Conservation (phyloP, 2,113 vertebrate species). For the Columba janthina region DNA sequence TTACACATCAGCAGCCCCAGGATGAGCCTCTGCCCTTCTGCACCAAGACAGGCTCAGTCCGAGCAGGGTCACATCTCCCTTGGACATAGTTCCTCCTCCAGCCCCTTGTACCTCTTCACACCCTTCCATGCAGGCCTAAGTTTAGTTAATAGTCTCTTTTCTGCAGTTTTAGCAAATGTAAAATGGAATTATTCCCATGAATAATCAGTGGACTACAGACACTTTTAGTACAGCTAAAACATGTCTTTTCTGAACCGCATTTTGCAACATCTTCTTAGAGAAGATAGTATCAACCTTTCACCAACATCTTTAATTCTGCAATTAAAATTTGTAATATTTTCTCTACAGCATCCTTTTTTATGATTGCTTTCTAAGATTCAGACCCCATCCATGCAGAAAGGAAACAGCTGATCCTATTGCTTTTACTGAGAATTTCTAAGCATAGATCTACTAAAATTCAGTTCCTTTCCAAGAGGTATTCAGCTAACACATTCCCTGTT, state of each 20-base stretch:
- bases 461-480: neutral
- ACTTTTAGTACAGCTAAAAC: neutral
- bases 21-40: neutral
- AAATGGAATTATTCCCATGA: neutral
- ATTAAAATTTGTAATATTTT: neutral
- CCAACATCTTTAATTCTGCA: neutral
- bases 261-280: neutral
- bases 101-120: neutral
- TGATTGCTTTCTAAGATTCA: neutral
- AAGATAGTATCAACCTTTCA: neutral
- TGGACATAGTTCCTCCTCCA: neutral
- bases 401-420: neutral
- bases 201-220: neutral
- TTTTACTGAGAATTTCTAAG: neutral
- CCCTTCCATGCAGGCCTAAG: accelerated
- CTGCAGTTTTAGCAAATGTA: neutral
- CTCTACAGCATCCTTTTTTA: neutral
- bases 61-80: accelerated
- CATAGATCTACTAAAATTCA: neutral
- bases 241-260: neutral
- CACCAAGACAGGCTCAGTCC: neutral
- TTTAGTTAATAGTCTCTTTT: neutral
- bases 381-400: neutral
- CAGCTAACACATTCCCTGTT: neutral
- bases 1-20: neutral